A percentile compares a stretch with the other conserved stretches of the same genome.
Evolutionary conservation across 2,888 invertebrate genomes (phyloP).

Genomic region (Zonitis immaculata): DNA sequence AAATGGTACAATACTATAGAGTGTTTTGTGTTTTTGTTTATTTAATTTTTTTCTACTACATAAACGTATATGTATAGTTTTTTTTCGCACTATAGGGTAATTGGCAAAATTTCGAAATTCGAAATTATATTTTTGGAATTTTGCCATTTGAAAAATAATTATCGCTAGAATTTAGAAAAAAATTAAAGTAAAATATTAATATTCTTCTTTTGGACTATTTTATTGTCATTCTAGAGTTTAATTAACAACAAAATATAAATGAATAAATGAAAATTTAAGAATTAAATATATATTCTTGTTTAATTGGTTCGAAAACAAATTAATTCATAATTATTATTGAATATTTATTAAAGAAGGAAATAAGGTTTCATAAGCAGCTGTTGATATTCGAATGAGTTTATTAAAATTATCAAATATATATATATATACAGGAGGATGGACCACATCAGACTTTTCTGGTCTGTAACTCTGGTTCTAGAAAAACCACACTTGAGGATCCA

Average conservation of each 20-base stretch:
- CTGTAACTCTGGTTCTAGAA: too few relatives aligned
- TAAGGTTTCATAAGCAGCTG: conserved; percentile 38
- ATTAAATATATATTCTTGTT: not conserved
- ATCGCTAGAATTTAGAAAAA: conserved; percentile 7
- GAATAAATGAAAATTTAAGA: too few relatives aligned
- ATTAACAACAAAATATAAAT: too few relatives aligned
- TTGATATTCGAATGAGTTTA: conserved; percentile 44
- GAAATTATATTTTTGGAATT: not conserved
- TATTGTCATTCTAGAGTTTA: conserved; percentile 16
- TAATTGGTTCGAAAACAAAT: not conserved
- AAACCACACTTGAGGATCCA: too few relatives aligned
- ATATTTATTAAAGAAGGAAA: not conserved
- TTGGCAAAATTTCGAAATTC: conserved; percentile 8
- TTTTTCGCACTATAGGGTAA: conserved; percentile 11
- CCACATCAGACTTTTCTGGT: too few relatives aligned
- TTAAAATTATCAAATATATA: conserved; percentile 37
- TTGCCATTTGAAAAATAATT: conserved; percentile 2
- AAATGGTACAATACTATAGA: conserved; percentile 8
- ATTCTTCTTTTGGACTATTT: conserved; percentile 17
- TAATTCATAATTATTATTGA: conserved; percentile 2
- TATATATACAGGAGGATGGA: too few relatives aligned
- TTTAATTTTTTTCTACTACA: too few relatives aligned
- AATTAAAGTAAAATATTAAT: not conserved
- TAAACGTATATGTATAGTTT: not conserved
- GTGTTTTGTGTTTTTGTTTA: too few relatives aligned